Base-by-base conservation (phyloP, 2,888 invertebrate genomes). In the Acrobasis repandana region DNA sequence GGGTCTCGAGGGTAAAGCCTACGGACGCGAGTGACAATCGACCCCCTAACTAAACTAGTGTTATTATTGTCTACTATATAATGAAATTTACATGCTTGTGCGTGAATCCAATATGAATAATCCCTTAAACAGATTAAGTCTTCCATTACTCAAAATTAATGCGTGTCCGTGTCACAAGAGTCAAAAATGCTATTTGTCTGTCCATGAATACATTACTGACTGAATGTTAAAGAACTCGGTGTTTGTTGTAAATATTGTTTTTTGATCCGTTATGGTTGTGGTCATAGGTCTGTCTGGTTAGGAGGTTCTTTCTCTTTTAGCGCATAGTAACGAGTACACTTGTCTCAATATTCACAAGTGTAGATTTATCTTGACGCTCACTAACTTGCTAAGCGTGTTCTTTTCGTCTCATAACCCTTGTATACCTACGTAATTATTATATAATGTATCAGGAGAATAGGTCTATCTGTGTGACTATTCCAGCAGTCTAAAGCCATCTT, bases 81-180 rank as follows among this genome's bases (percentile, higher is more conserved):
- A 54, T 38, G 38, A 54, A 54, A 54, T 54, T 54, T 38, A 38
- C 54, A 54, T 54, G 38, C 18, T 38, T 38, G 54, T 54, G 54
- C 54, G 54, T 54, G 54, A 38, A 18, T 54, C 38, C 14, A 54
- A 18, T 54, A 16, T 43, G 18, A 43, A 54, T 54, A 54, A 38
- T 54, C 18, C 54, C 36, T 54, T 38, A 43, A 54, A 38, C 54
- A 20, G 36, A 54, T 38, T 34, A 43, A 54, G 54, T n/a, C 54
- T 38, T 54, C 18, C 54, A 18, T 38, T 43, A 38, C 38, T 54
- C 54, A 38, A 54, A 54, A 54, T 54, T 54, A 54, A 54, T 54
- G 54, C 16, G 11, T 18, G 18, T 18, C 43, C n/a, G n/a, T 54
- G 54, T 38, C 54, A 43, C 54, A 9, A 43, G 38, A 54, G 54